Conservation (phyloP, 2,888 invertebrate genomes). For the Pollenia amentaria region DNA sequence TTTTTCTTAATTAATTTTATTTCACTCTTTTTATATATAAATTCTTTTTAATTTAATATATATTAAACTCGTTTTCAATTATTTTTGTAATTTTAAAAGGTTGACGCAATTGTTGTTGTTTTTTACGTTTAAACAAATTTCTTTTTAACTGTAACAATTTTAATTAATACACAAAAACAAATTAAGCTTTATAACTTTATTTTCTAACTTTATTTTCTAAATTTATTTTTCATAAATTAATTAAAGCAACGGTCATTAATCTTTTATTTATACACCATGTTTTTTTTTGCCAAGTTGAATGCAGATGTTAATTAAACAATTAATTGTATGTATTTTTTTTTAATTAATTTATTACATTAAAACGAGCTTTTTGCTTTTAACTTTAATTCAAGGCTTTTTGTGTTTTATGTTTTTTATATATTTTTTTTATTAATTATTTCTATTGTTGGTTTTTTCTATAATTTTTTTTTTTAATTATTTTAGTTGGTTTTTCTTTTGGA, state of each 20-base stretch:
- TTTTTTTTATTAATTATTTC: conserved; percentile 10
- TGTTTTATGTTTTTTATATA: not conserved
- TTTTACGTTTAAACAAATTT: conserved; percentile 6
- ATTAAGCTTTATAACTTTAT: not conserved
- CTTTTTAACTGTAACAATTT: conserved; percentile 6
- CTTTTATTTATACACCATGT: conserved; percentile 19
- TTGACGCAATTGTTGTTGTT: conserved; percentile 8
- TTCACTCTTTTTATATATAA: not conserved
- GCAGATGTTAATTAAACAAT: conserved; percentile 24
- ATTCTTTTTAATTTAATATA: conserved; percentile 30
- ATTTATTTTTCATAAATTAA: conserved; percentile 36
- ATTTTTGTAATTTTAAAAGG: conserved; percentile 4
- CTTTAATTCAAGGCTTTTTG: conserved; percentile 17
- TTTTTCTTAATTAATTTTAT: not conserved
- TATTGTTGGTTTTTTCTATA: conserved; percentile 2
- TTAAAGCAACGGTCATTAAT: conserved; percentile 47
- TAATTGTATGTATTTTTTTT: not conserved
- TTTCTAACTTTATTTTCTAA: conserved; percentile 24
- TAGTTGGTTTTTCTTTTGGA: conserved; percentile 5
- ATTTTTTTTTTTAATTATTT: not conserved
- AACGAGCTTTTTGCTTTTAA: not conserved
- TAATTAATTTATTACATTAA: not conserved
- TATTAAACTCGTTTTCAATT: conserved; percentile 32
- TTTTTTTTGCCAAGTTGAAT: not conserved
- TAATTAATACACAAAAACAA: not conserved